Conservation (phyloP, 2,888 invertebrate genomes). For the Saturnia japonica region DNA sequence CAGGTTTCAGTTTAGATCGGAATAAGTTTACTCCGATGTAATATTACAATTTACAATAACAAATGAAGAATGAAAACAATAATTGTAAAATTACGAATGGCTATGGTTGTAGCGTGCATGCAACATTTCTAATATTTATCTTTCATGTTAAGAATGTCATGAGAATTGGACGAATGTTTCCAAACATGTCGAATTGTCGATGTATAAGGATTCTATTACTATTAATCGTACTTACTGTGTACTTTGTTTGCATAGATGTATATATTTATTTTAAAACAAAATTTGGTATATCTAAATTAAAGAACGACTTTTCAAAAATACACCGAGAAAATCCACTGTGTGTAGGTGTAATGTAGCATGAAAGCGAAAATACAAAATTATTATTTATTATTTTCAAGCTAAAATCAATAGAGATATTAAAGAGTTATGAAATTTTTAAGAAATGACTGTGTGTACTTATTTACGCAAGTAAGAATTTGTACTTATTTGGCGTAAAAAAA, state of each 20-base stretch:
- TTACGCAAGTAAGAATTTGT: no score
- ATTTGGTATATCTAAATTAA: background rate
- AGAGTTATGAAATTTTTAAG: no score
- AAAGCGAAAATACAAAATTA: no score
- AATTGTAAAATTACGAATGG: background rate
- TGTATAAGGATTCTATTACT: constrained; percentile 1
- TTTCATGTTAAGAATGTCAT: background rate
- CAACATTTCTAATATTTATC: background rate
- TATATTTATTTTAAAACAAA: background rate
- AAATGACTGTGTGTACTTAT: no score
- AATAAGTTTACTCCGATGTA: no score
- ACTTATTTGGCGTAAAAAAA: no score
- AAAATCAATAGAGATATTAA: no score
- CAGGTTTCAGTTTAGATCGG: no score
- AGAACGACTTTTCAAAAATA: background rate
- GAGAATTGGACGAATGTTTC: constrained; percentile 1
- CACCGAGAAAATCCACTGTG: background rate
- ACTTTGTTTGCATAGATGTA: background rate
- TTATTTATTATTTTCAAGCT: no score
- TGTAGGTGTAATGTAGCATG: no score
- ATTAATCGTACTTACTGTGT: background rate
- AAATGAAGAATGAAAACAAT: background rate
- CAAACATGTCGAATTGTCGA: background rate
- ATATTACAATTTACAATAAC: background rate
- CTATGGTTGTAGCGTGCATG: background rate